Evolutionary conservation across 2,113 vertebrate genomes (phyloP).

Genomic region (Procavia capensis): DNA sequence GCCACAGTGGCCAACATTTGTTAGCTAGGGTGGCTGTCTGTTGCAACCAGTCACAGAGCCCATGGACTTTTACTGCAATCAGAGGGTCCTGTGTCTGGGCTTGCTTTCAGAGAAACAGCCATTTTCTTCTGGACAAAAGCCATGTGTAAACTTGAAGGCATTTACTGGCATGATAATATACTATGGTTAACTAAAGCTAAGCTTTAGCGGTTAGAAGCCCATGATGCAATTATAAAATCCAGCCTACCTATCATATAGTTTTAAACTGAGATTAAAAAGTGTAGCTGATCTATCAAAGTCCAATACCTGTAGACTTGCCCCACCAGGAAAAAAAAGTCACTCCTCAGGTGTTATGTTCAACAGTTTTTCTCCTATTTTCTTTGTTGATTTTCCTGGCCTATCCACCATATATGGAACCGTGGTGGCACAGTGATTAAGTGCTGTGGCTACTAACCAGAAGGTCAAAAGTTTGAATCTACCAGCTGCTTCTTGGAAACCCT

Average conservation of each 20-base stretch:
- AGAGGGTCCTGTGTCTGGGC: fast-evolving
- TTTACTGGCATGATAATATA: neutral
- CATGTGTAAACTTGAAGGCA: neutral
- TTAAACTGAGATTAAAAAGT: neutral
- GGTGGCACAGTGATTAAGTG: too few relatives aligned
- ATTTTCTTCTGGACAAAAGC: neutral
- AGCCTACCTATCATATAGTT: neutral
- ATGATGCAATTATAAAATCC: neutral
- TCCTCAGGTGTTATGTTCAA: too few relatives aligned
- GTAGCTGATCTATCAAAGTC: neutral
- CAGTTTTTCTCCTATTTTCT: neutral
- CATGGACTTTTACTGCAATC: neutral
- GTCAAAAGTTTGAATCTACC: too few relatives aligned
- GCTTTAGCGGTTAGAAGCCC: neutral
- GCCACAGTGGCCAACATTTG: neutral
- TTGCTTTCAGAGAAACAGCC: neutral
- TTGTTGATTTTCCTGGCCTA: neutral
- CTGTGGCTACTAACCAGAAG: too few relatives aligned
- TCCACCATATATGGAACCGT: too few relatives aligned
- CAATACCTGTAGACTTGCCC: neutral
- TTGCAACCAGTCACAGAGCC: neutral
- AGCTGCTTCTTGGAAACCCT: too few relatives aligned
- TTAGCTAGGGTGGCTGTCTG: neutral
- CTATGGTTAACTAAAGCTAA: neutral
- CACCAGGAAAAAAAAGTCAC: too few relatives aligned